These are phyloP conservation scores for Epicauta chinensis DNA, from an alignment of 1,140 invertebrate genomes.

Conservation along the genomic window DNA sequence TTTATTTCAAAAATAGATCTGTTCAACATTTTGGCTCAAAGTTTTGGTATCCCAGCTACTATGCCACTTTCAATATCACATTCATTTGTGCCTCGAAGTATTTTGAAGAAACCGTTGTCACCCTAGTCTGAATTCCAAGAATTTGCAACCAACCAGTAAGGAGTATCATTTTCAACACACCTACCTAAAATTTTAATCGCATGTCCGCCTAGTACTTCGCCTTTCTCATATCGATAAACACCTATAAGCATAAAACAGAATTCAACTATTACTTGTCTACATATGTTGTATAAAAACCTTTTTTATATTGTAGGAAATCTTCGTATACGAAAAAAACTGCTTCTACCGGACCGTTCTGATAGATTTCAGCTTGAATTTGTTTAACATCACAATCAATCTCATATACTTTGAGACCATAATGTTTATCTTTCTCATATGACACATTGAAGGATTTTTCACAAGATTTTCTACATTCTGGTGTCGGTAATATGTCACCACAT, in stretches of 20 bases:
- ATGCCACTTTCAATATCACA: constrained; percentile 81
- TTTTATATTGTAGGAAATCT: constrained; percentile 83
- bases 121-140: constrained; percentile 93
- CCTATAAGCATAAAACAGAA: constrained; percentile 57
- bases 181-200: constrained; percentile 85
- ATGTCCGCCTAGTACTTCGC: constrained; percentile 74
- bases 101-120: constrained; percentile 81
- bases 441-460: constrained; percentile 67
- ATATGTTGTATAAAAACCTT: constrained; percentile 46
- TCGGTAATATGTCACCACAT: constrained; percentile 58
- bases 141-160: constrained; percentile 83
- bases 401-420: constrained; percentile 70
- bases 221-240: constrained; percentile 76
- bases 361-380: constrained; percentile 79
- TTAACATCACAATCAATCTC: constrained; percentile 56
- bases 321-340: constrained; percentile 84
- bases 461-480: constrained; percentile 68
- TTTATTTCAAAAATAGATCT: too few relatives aligned
- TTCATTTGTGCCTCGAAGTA: constrained; percentile 77
- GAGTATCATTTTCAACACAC: constrained; percentile 70
- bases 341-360: constrained; percentile 86
- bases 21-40: too few relatives aligned
- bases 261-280: background rate
- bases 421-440: constrained; percentile 69
- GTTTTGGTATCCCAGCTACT: constrained; percentile 64